phyloP scores from a whole-genome alignment of 1,140 invertebrate genomes.

The Drosophila punjabiensis region DNA sequence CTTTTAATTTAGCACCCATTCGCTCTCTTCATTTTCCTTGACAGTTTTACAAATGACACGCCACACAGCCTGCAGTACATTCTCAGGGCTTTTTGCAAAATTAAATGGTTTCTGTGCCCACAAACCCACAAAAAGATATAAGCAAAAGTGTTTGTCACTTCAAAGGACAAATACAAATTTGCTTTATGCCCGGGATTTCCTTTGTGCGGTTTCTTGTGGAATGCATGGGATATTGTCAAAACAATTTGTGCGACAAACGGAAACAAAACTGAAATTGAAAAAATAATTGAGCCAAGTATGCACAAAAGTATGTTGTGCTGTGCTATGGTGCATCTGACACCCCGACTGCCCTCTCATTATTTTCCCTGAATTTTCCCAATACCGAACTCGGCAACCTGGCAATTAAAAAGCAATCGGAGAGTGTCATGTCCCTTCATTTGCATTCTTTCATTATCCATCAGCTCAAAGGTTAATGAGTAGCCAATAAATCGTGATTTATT shows the following conservation, averaged over 20 bases:
- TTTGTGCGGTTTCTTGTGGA: constrained; percentile 21
- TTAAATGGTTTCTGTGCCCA: constrained; percentile 34
- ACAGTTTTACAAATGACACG: constrained; percentile 32
- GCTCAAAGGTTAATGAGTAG: constrained; percentile 63
- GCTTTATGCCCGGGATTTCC: constrained; percentile 6
- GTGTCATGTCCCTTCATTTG: constrained; percentile 16
- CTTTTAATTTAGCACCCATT: constrained; percentile 71
- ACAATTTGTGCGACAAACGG: constrained; percentile 13
- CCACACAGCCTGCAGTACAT: constrained; percentile 19
- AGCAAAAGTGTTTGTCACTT: constrained; percentile 21
- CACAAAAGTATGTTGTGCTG: constrained; percentile 4
- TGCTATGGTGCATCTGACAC: neutral
- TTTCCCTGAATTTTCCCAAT: constrained; percentile 1
- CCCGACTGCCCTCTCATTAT: constrained; percentile 15
- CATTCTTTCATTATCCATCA: constrained; percentile 36
- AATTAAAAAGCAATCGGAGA: constrained; percentile 41
- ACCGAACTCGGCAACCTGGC: constrained; percentile 22
- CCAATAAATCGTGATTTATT: constrained; percentile 63
- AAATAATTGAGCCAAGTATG: constrained; percentile 16
- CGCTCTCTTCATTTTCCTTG: constrained; percentile 16
- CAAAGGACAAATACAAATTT: constrained; percentile 17
- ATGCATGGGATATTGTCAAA: constrained; percentile 24
- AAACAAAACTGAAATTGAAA: constrained; percentile 18
- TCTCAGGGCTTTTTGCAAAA: constrained; percentile 38
- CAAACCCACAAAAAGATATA: constrained; percentile 26